phyloP scores from a whole-genome alignment of 2,797 vertebrate species.

The Otus scops region DNA sequence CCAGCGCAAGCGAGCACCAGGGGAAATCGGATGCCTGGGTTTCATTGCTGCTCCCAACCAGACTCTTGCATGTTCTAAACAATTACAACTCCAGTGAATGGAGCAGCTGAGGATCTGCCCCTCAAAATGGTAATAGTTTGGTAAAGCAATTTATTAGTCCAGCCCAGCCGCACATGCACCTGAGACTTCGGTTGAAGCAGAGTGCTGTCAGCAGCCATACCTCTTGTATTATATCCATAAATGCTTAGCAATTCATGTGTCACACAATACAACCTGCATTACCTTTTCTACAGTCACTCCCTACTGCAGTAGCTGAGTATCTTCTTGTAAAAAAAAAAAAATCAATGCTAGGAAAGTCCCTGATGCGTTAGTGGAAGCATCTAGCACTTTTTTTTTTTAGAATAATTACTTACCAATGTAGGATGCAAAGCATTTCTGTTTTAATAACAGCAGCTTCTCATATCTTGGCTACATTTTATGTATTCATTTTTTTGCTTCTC shows the following conservation, averaged over 20 bases:
- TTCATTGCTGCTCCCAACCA: not conserved
- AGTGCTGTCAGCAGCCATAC: not conserved
- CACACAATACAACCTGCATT: not conserved
- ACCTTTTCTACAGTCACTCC: not conserved
- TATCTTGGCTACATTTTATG: not conserved
- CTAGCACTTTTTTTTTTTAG: not conserved
- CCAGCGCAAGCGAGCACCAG: not conserved
- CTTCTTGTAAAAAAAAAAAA: not conserved
- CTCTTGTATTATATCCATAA: not conserved
- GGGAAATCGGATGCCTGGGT: not conserved
- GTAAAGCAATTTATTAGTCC: not conserved
- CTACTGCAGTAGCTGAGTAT: not conserved
- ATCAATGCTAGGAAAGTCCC: not conserved
- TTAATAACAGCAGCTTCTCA: not conserved
- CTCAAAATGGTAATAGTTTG: not conserved
- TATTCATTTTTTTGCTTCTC: not conserved
- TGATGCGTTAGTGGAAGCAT: not conserved
- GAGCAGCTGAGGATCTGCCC: not conserved
- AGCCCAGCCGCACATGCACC: not conserved
- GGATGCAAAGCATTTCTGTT: not conserved
- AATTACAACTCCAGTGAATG: not conserved
- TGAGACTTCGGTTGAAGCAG: not conserved
- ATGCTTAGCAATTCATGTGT: not conserved
- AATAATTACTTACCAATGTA: not conserved
- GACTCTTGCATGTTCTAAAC: not conserved